Evolutionary conservation across 1,140 invertebrate genomes (phyloP).

Genomic region (Drosophila saltans): DNA sequence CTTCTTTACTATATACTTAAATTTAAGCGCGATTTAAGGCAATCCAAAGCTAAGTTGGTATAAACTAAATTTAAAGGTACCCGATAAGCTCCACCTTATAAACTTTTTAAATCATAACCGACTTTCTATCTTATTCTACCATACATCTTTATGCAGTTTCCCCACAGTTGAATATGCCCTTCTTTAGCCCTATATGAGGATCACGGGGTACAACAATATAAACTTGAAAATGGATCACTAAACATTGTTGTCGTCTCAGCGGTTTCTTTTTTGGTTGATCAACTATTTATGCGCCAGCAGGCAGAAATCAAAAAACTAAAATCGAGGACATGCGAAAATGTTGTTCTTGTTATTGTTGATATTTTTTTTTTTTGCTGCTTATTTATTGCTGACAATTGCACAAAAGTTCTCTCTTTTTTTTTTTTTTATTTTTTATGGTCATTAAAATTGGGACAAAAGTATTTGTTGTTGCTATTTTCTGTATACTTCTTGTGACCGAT

Average conservation of each 20-base stretch:
- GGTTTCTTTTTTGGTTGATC: constrained; percentile 38
- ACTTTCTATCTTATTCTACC: too few species aligned
- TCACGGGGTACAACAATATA: constrained; percentile 52
- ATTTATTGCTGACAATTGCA: constrained; percentile 82
- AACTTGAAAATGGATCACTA: constrained; percentile 62
- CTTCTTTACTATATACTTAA: too few species aligned
- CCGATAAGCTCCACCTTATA: too few species aligned
- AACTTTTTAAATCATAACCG: too few species aligned
- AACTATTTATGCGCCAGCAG: constrained; percentile 67
- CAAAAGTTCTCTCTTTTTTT: constrained; percentile 59
- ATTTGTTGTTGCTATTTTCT: constrained; percentile 41
- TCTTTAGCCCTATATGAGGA: constrained; percentile 3
- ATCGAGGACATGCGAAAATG: constrained; percentile 73
- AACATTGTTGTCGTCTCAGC: constrained; percentile 22
- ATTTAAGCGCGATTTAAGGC: too few species aligned
- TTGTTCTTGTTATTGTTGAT: neutral
- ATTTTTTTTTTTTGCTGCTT: constrained; percentile 44
- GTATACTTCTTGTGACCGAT: constrained; percentile 30
- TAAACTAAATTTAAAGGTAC: too few species aligned
- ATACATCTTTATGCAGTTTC: too few species aligned
- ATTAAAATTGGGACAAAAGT: constrained; percentile 82
- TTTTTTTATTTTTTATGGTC: constrained; percentile 73
- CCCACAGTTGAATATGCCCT: neutral
- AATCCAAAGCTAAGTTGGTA: too few species aligned
- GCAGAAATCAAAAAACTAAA: constrained; percentile 44